Base-by-base conservation (phyloP, 2,797 vertebrate genomes). In the Dipus sagitta region DNA sequence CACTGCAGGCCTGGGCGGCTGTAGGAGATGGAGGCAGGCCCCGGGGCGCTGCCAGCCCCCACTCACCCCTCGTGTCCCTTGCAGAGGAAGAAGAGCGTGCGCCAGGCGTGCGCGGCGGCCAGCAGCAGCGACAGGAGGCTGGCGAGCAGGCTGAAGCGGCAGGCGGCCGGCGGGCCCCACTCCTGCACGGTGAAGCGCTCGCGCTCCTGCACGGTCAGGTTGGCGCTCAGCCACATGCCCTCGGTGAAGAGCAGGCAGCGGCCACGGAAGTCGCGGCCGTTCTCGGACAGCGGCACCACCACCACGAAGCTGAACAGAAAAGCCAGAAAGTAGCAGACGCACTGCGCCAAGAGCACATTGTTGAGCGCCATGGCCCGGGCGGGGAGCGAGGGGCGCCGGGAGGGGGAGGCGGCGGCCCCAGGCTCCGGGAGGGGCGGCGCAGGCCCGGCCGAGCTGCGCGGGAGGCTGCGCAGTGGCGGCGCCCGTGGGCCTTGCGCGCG, bases 61-160 rank as follows among this genome's bases (percentile, higher is more conserved):
- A 99, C 99, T 99, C 98, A 99, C 99, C 99, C 99, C 97, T 99
- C 99, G 86, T 99, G 99, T 94, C 99, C 99, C 98, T 99, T 99
- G 98, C 99, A 99, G 96, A 99, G 98, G 86, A 99, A 98, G 98
- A 99, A 99, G 83, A 99, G 98, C 88, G 99, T 98, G 97, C 99
- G 98, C 99, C 99, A 99, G 78, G 99, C 99, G 98, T 99, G 99
- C 96, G 99, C 98, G 21, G 99, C 99, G 96, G 99, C 99, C 95
- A 99, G 98, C 97, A 99, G 97, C 97, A 99, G 98, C 32, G 99
- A 99, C 20, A 99, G 98, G 94, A 99, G 98, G 90, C 99, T 98
- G 86, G 99, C 99, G 96, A 99, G 98, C 97, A 99, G 99, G 99
- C 99, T 98, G 98, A 99, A 99, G 98, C 99, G 99, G 98, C 99